Evolutionary conservation across 2,888 invertebrate genomes (phyloP), one percentile per base, ranked within the genome.

Genomic region (Piscicola geometra): DNA sequence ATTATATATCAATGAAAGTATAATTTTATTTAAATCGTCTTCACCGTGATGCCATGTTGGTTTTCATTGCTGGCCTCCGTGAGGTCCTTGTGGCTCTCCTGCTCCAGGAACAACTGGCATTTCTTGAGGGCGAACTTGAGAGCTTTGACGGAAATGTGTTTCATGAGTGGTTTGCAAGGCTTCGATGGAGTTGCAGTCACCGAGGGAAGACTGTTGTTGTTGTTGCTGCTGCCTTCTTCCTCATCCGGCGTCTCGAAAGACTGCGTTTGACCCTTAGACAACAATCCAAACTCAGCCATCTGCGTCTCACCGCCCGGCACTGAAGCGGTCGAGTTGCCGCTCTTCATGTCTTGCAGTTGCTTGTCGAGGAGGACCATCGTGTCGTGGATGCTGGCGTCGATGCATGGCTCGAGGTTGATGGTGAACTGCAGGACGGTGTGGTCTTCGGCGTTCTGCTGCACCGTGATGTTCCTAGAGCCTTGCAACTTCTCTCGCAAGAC

Each of bases 81-180:
- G 2, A 90, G 89, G 79, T 92, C 91, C 82, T 92, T 90, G 79
- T 91, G 89, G 78, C 89, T 82, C 76, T 83, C 80, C 78, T 82
- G 81, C 30, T 79, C 88, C 25, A 93, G 88, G 81, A 90, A 92
- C 82, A 93, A 33, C 18, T 41, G 32, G 60, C 76, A 76, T 21
- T 41, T 35, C n/a, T 76, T 68, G 18, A 76, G 64, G 9, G 76
- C 76, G 25, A 71, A 76, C 50, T 60, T 71, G 36, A 76, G 35
- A 15, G 76, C 71, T 47, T 71, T 76, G 36, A 36, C 35, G 15
- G 76, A 71, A 18, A 76, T 60, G 30, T 71, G 71, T 66, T 66
- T 71, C 35, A 25, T 33, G 1, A 36, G 12, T 60, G 32, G 52
- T 32, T 35, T 28, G 12, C 5, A 2, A 12, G n/a, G 41, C n/a